Conservation (phyloP, 1,140 invertebrate species). For the Brachionus manjavacas region DNA sequence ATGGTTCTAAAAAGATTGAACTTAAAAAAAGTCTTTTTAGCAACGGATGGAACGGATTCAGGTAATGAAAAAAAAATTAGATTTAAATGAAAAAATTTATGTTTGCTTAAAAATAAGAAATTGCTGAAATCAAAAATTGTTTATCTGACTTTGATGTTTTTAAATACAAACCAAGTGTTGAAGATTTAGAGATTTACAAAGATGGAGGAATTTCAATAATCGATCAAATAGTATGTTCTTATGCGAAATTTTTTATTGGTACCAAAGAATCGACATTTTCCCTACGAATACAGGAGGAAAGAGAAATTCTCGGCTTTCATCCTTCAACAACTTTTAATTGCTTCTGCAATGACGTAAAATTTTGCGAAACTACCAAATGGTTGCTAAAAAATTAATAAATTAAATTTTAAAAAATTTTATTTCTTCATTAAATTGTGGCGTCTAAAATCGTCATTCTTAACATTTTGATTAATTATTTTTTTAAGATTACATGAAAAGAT, state of each 20-base stretch:
- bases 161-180: constrained; percentile 58
- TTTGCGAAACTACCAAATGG: constrained; percentile 26
- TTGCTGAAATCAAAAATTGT: constrained; percentile 57
- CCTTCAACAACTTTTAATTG: constrained; percentile 78
- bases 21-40: constrained; percentile 61
- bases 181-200: constrained; percentile 46
- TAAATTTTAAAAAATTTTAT: background rate
- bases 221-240: constrained; percentile 89
- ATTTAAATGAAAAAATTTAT: background rate
- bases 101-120: constrained; percentile 56
- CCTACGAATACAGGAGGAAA: constrained; percentile 89
- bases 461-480: background rate
- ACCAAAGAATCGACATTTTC: constrained; percentile 90
- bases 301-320: constrained; percentile 83
- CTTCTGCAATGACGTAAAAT: constrained; percentile 66
- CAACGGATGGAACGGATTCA: constrained; percentile 8
- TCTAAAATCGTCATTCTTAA: background rate
- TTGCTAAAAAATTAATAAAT: background rate
- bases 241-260: constrained; percentile 80
- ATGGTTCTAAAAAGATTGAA: constrained; percentile 68
- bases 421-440: background rate
- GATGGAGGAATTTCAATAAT: constrained; percentile 87
- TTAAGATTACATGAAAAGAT: background rate
- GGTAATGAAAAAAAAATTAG: background rate
- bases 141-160: constrained; percentile 59